These are phyloP conservation scores for Leptestheria dahalacensis DNA, from an alignment of 1,140 invertebrate species.

Conservation along the genomic window DNA sequence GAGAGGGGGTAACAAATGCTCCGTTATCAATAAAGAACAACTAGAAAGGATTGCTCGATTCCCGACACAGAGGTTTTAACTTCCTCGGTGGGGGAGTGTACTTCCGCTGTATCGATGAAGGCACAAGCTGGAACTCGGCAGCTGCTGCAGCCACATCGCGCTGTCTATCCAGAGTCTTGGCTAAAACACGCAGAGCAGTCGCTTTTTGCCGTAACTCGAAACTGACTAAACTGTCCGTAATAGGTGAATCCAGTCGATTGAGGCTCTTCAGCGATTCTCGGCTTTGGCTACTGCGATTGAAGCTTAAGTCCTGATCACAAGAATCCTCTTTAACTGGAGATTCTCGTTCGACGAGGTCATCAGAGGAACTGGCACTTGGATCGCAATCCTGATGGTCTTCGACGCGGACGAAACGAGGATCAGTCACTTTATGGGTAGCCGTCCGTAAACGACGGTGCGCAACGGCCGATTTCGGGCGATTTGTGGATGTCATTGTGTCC, in stretches of 20 bases:
- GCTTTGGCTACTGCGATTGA: no score
- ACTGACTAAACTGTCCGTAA: neutral
- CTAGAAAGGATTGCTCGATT: neutral
- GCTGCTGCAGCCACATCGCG: neutral
- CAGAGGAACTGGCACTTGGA: no score
- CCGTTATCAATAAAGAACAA: no score
- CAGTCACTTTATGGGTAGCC: constrained; percentile 5
- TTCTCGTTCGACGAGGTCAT: no score
- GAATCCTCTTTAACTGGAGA: no score
- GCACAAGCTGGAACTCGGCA: neutral
- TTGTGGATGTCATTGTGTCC: neutral
- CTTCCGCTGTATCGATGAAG: neutral
- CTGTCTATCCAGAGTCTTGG: neutral
- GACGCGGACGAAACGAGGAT: neutral
- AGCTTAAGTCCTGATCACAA: no score
- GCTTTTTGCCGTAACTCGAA: neutral
- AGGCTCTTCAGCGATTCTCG: no score
- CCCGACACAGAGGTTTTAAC: neutral
- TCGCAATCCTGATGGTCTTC: neutral
- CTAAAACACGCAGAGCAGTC: neutral
- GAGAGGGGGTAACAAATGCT: no score
- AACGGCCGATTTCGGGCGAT: neutral
- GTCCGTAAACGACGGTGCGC: neutral
- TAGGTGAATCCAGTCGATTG: no score
- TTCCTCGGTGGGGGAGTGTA: neutral